Percentiles rank a stretch among this genome's conserved stretches.
These are phyloP conservation scores for Chlorops oryzae DNA, from an alignment of 1,140 invertebrate genomes.

Conservation along the genomic window DNA sequence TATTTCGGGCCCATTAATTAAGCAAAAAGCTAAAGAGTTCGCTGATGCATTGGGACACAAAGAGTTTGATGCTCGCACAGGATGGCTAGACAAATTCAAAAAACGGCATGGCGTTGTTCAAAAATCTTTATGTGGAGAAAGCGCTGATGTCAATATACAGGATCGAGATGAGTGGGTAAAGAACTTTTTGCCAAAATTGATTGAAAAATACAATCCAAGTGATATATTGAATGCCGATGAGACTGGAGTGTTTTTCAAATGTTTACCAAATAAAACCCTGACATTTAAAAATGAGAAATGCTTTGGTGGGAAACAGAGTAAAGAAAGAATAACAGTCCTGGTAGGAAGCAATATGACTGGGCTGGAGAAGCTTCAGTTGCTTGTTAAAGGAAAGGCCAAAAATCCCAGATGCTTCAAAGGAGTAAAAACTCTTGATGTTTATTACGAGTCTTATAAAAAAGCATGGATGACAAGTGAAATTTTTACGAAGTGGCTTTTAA, in stretches of 20 bases:
- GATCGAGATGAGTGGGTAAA: too few species aligned
- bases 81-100: not conserved
- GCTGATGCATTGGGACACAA: constrained; percentile 5
- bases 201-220: too few species aligned
- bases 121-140: too few species aligned
- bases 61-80: not conserved
- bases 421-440: too few species aligned
- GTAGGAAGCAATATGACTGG: constrained; percentile 15
- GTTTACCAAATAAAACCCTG: constrained; percentile 21
- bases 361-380: constrained; percentile 15
- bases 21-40: constrained; percentile 4
- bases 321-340: constrained; percentile 15
- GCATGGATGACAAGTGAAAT: constrained; percentile 22
- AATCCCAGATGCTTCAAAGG: constrained; percentile 7
- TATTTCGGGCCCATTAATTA: not conserved
- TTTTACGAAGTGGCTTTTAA: constrained; percentile 30
- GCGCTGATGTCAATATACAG: too few species aligned
- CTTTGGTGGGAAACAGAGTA: constrained; percentile 7
- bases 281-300: constrained; percentile 16
- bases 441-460: constrained; percentile 19
- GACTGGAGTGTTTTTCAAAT: constrained; percentile 18
- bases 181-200: too few species aligned
- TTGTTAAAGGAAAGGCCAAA: constrained; percentile 3
- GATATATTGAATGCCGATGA: too few species aligned
- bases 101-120: too few species aligned